Base-by-base conservation (phyloP, 2,113 vertebrate species). In the Coryphaenoides rupestris region DNA sequence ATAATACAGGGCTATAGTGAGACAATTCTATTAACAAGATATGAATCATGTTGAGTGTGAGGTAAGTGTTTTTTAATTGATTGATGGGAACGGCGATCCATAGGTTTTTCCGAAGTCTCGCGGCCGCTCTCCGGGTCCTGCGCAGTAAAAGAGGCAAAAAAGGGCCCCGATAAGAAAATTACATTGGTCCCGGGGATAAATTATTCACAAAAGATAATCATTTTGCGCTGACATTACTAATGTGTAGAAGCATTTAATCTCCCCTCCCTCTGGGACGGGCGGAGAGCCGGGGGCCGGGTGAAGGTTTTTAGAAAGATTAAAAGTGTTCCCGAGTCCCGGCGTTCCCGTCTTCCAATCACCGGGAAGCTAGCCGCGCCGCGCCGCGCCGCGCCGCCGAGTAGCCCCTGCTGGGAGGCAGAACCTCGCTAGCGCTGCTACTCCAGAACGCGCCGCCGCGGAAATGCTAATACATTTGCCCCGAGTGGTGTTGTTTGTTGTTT, bases 1-100 rank as follows among this genome's bases (percentile, higher is more conserved):
- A 98, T 97, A 98, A 98, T 96, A 95, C 92, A 93, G 93, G 92
- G 93, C 95, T 95, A 97, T 95, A 94, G 94, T 95, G 94, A 95
- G 95, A 96, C 92, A 95, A 98, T 99, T 96, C 92, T 98, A 97
- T 99, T 98, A 99, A 98, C 95, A 95, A 97, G 95, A 95, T 96
- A 96, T 98, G 95, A 98, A 98, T 99, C 94, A 98, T 92, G 93
- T 95, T 94, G 94, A 98, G 92, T 95, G 92, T 95, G 95, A 95
- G 95, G 93, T 96, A 97, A 98, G 95, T 98, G 96, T 96, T 98
- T 98, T 98, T 97, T 98, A 98, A 98, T 98, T 98, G 95, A 99
- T 98, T 95, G 95, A 98, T 98, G 95, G 95, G 93, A 94, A 94
- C 89, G 87, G 92, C 93, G 91, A 92, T 90, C 90, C 79, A 89